phyloP scores from a whole-genome alignment of 2,888 invertebrate species.

The Ypsolopha sequella region DNA sequence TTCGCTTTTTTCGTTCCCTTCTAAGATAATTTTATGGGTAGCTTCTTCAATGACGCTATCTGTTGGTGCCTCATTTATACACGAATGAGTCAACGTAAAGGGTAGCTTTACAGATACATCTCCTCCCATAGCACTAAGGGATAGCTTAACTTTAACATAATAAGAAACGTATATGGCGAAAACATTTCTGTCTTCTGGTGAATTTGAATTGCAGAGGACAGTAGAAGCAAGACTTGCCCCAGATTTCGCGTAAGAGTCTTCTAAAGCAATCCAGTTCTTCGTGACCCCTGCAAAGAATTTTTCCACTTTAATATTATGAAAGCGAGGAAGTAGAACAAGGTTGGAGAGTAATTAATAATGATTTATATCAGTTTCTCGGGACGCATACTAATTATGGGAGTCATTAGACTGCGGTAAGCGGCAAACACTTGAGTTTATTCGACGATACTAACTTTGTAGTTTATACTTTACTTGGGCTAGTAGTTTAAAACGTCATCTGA shows the following conservation, averaged over 20 bases:
- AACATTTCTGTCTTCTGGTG: constrained; percentile 83
- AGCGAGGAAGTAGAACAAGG: no score
- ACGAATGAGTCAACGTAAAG: constrained; percentile 82
- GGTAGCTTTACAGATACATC: constrained; percentile 84
- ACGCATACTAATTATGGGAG: no score
- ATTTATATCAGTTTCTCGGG: no score
- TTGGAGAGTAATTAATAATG: no score
- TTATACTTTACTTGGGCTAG: no score
- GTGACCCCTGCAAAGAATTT: constrained; percentile 73
- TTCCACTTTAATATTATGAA: background rate
- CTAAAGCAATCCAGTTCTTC: constrained; percentile 93
- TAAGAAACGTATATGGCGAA: constrained; percentile 94
- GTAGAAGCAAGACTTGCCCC: constrained; percentile 74
- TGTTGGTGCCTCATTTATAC: constrained; percentile 72
- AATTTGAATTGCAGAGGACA: constrained; percentile 61
- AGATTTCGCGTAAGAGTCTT: constrained; percentile 83
- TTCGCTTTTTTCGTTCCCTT: constrained; percentile 57
- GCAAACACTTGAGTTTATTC: no score
- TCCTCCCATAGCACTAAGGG: constrained; percentile 85
- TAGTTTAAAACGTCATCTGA: no score
- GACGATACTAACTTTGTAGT: no score
- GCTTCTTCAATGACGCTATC: constrained; percentile 65
- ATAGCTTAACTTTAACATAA: constrained; percentile 88
- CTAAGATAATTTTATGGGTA: constrained; percentile 56
- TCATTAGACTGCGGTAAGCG: no score